Conservation (phyloP, 1,140 invertebrate genomes). For the Heliconius nattereri region DNA sequence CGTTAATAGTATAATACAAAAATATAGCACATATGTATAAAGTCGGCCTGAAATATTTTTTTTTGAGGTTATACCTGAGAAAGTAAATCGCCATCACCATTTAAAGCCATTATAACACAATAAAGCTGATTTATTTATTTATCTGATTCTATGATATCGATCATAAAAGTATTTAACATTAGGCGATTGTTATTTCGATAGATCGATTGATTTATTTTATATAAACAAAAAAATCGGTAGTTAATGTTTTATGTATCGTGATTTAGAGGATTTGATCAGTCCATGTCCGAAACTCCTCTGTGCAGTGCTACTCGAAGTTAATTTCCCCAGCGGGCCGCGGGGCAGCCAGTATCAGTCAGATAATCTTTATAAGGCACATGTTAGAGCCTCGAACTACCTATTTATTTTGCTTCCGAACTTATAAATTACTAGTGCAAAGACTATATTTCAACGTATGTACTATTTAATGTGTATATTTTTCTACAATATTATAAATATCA, state of each 20-base stretch:
- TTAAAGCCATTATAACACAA: no score
- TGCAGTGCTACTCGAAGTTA: background rate
- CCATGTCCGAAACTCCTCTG: conserved; percentile 3
- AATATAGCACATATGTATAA: no score
- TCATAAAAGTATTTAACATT: no score
- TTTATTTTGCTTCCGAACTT: background rate
- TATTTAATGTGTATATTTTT: background rate
- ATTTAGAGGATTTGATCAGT: background rate
- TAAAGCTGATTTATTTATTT: no score
- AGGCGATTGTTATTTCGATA: no score
- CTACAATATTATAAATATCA: background rate
- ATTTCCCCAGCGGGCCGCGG: conserved; percentile 24
- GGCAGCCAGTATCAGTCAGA: conserved; percentile 12
- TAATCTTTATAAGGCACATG: conserved; percentile 19
- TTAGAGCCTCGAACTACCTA: background rate
- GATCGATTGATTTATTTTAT: background rate
- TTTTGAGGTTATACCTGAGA: no score
- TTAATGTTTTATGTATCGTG: background rate
- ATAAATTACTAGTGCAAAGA: background rate
- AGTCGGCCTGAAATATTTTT: no score
- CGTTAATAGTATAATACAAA: no score
- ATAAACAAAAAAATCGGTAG: background rate
- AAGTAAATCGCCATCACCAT: no score
- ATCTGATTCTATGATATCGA: no score
- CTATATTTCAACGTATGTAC: background rate